Evolutionary conservation across 2,113 vertebrate species (phyloP), one percentile per base, ranked within the genome.

Genomic region (Ramphastos sulfuratus): DNA sequence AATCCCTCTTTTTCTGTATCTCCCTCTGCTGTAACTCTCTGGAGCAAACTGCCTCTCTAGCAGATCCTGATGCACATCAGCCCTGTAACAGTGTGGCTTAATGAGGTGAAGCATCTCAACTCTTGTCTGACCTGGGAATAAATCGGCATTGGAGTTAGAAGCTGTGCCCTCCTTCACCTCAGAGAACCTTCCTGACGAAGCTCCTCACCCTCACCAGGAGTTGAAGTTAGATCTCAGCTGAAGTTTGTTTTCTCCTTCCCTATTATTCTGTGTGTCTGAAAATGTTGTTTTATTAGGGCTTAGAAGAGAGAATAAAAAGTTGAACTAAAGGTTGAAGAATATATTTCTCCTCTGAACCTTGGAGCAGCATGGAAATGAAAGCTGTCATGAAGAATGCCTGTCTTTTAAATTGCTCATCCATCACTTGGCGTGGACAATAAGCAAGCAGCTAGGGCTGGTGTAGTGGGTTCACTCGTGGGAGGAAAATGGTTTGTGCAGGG

Each of bases 351-450:
- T 63, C n/a, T 93, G 78, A 86, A 94, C 74, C 74, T 77, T 12
- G 56, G 71, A 82, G 27, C 64, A 70, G 52, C 33, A 78, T 58
- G 48, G 76, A 90, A 92, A 94, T 64, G 55, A 91, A 96, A 94
- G 75, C 52, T 82, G 50, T 79, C 3, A 2, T 48, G 79, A 87
- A 80, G 89, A 76, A 77, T 70, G 66, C 63, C 58, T 91, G 78
- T 79, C 46, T 93, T 92, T 90, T 82, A 88, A 94, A 94, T 85
- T 78, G 85, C 72, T 85, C 70, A 86, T 79, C 82, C 66, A 63
- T 92, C 90, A 71, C 58, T 87, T 65, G 50, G 12, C 73, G 64
- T 76, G 78, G 71, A 80, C 83, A 87, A 82, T 61, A 90, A 87
- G 46, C 63, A 92, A 95, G 85, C 81, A 96, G 69, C 89, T 81